These are phyloP conservation scores for Cephus spinipes DNA, from an alignment of 2,888 invertebrate species.

Conservation along the genomic window DNA sequence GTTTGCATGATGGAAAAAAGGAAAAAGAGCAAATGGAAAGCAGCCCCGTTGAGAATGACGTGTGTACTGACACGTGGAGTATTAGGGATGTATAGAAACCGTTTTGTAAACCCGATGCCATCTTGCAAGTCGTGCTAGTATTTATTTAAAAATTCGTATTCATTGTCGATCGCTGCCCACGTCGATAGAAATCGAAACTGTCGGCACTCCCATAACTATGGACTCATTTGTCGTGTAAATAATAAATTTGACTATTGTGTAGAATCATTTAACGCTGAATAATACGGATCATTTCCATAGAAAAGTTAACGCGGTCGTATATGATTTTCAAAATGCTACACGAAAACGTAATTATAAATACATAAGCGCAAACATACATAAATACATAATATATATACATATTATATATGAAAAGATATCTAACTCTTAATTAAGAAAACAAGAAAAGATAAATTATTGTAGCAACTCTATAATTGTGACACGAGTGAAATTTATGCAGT, in stretches of 20 bases:
- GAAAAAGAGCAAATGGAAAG: not conserved
- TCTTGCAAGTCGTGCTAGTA: not conserved
- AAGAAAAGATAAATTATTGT: not conserved
- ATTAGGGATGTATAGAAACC: not conserved
- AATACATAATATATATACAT: not conserved
- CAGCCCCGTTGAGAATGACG: not conserved
- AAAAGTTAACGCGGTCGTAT: not conserved
- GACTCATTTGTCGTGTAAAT: conserved; percentile 33
- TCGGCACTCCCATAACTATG: conserved; percentile 21
- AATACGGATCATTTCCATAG: not conserved
- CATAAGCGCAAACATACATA: not conserved
- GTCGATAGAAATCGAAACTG: conserved; percentile 11
- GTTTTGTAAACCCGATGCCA: not conserved
- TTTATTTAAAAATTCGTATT: not conserved
- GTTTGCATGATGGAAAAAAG: conserved; percentile 12
- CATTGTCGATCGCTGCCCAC: conserved; percentile 32
- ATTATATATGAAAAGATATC: not conserved
- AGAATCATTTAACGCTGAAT: not conserved
- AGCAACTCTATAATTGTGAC: conserved; percentile 2
- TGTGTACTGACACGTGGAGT: not conserved
- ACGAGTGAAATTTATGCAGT: not conserved
- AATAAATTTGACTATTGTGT: conserved; percentile 23
- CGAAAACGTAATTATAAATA: not conserved
- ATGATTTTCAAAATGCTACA: not conserved
- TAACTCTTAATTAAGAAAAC: not conserved